phyloP scores from a whole-genome alignment of 2,113 vertebrate genomes.

The Pomatostomus ruficeps region DNA sequence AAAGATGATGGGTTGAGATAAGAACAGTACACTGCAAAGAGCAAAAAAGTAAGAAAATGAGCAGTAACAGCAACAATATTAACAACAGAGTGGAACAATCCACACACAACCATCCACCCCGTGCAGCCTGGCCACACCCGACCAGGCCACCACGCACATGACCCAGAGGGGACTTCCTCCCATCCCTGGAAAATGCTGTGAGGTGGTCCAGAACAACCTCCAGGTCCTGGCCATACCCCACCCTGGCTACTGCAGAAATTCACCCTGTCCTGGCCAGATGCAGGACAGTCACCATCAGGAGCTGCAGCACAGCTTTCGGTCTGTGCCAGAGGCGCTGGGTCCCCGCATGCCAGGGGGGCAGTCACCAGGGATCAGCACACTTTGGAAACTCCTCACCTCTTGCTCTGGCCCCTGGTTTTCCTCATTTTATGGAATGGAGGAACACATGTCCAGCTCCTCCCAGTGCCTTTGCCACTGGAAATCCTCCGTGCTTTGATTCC shows the following conservation, averaged over 20 bases:
- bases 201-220: not conserved
- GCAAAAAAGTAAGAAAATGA: not conserved
- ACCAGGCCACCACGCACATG: too few species aligned
- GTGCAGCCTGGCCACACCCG: not conserved
- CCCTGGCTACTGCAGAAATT: not conserved
- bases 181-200: not conserved
- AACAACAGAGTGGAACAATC: not conserved
- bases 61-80: not conserved
- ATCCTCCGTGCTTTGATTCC: not conserved
- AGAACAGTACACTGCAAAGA: not conserved
- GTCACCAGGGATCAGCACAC: not conserved
- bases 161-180: not conserved
- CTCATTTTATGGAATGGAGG: not conserved
- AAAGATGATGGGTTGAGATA: not conserved
- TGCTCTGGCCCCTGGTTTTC: not conserved
- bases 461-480: not conserved
- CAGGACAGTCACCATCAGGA: slow-evolving; percentile 68
- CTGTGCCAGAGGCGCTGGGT: slow-evolving; percentile 60
- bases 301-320: slow-evolving; percentile 73
- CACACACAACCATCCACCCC: not conserved
- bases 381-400: not conserved
- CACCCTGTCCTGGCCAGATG: not conserved
- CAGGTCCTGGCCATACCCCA: not conserved
- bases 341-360: slow-evolving; percentile 49
- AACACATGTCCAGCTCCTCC: not conserved